These are phyloP conservation scores for Sisyra nigra DNA, from an alignment of 2,888 invertebrate genomes.

Conservation along the genomic window DNA sequence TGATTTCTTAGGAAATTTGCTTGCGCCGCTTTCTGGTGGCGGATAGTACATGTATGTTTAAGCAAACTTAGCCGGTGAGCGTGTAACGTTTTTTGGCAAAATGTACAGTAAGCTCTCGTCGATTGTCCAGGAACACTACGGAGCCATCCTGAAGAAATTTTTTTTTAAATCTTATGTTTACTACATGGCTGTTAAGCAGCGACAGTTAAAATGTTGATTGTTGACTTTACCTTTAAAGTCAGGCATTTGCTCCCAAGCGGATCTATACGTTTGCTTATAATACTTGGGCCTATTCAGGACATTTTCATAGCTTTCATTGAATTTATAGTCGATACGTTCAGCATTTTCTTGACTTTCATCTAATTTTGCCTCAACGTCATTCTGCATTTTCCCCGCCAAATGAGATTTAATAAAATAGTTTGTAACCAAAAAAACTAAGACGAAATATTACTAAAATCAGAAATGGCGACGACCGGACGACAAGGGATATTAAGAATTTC, in stretches of 20 bases:
- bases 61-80: constrained; percentile 39
- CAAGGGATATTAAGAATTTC: too few relatives aligned
- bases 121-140: constrained; percentile 33
- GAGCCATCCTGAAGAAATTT: constrained; percentile 32
- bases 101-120: constrained; percentile 37
- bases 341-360: constrained; percentile 1
- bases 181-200: neutral
- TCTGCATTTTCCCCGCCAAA: constrained; percentile 7
- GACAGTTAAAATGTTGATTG: too few relatives aligned
- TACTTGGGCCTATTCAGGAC: constrained; percentile 18
- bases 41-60: constrained; percentile 40
- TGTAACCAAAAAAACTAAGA: constrained; percentile 8
- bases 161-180: too few relatives aligned
- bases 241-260: constrained; percentile 39
- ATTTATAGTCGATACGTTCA: neutral
- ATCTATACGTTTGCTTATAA: constrained; percentile 38
- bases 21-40: constrained; percentile 35
- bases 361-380: constrained; percentile 3
- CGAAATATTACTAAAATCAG: constrained; percentile 7
- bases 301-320: constrained; percentile 2
- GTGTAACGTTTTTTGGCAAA: constrained; percentile 38
- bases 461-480: constrained; percentile 11
- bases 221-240: constrained; percentile 43
- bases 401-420: constrained; percentile 2
- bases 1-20: constrained; percentile 19